Evolutionary conservation across 2,797 vertebrate genomes (phyloP).

Genomic region (Paedocypris micromegethes): DNA sequence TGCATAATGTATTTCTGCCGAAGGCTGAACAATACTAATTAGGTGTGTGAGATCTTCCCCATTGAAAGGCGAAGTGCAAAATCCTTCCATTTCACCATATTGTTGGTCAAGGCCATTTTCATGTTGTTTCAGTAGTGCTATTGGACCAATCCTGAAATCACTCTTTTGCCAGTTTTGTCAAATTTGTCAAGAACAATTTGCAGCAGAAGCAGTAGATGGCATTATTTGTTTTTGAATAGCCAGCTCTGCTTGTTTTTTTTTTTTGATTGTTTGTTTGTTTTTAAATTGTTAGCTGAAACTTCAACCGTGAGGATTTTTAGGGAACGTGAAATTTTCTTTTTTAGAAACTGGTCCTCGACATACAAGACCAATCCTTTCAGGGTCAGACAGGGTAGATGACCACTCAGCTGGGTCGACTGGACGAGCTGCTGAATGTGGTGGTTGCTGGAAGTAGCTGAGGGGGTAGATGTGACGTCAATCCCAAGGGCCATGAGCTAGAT

Average conservation of each 20-base stretch:
- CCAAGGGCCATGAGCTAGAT: too few relatives aligned
- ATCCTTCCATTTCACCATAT: constrained; percentile 22
- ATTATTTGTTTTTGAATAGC: background rate
- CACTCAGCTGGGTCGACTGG: constrained; percentile 20
- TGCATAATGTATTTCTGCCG: constrained; percentile 41
- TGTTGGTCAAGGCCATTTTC: background rate
- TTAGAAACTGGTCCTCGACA: constrained; percentile 8
- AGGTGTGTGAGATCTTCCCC: constrained; percentile 22
- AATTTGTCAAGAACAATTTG: background rate
- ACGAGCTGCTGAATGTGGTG: background rate
- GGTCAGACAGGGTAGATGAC: constrained; percentile 13
- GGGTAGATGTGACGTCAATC: too few relatives aligned
- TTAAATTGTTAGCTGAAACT: constrained; percentile 31
- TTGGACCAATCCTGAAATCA: background rate
- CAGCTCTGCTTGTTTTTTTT: constrained; percentile 27
- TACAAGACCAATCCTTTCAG: constrained; percentile 25
- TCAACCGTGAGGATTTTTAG: constrained; percentile 21
- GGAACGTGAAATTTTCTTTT: constrained; percentile 10
- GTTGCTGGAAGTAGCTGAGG: too few relatives aligned
- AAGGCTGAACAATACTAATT: constrained; percentile 30
- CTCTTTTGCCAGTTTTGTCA: constrained; percentile 2
- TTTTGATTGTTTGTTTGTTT: constrained; percentile 29
- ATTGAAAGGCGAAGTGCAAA: constrained; percentile 13
- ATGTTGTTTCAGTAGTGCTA: background rate
- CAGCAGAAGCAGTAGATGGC: background rate